A percentile compares a stretch with the other conserved stretches of the same genome.
phyloP scores from a whole-genome alignment of 2,888 invertebrate genomes.

The Sphaerophoria taeniata region DNA sequence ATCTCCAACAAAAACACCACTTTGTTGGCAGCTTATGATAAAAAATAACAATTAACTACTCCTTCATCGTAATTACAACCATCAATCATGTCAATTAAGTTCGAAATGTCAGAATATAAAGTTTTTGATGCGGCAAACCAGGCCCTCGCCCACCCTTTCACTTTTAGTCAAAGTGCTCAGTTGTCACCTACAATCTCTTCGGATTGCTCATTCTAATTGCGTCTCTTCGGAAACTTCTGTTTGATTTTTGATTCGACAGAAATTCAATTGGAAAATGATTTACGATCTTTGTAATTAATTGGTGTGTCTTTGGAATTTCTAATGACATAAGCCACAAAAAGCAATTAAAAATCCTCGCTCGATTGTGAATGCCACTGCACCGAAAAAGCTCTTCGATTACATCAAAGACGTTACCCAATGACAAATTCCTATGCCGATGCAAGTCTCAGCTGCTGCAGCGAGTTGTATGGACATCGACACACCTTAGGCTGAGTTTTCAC shows the following conservation, averaged over 20 bases:
- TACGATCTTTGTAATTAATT: conserved; percentile 67
- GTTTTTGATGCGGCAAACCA: conserved; percentile 48
- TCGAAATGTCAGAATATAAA: conserved; percentile 53
- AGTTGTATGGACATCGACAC: conserved; percentile 19
- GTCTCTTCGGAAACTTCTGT: conserved; percentile 46
- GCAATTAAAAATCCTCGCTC: conserved; percentile 56
- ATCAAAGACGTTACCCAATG: conserved; percentile 53
- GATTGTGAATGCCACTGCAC: not conserved
- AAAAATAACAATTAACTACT: not conserved
- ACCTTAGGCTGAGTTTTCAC: not conserved
- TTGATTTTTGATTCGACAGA: not conserved
- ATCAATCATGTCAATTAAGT: conserved; percentile 73
- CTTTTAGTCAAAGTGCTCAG: conserved; percentile 4
- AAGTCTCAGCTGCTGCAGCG: conserved; percentile 32
- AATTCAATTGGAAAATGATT: conserved; percentile 54
- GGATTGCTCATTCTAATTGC: too few relatives aligned
- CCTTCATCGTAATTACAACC: conserved; percentile 61
- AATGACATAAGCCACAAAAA: conserved; percentile 40
- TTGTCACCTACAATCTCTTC: conserved; percentile 35
- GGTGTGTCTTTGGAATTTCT: conserved; percentile 67
- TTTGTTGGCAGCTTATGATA: conserved; percentile 12
- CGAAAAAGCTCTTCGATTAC: conserved; percentile 10
- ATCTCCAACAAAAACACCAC: conserved; percentile 13
- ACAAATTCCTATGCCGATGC: conserved; percentile 5
- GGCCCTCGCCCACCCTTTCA: conserved; percentile 10